phyloP scores from a whole-genome alignment of 2,888 invertebrate species.

The Diplazon laetatorius region DNA sequence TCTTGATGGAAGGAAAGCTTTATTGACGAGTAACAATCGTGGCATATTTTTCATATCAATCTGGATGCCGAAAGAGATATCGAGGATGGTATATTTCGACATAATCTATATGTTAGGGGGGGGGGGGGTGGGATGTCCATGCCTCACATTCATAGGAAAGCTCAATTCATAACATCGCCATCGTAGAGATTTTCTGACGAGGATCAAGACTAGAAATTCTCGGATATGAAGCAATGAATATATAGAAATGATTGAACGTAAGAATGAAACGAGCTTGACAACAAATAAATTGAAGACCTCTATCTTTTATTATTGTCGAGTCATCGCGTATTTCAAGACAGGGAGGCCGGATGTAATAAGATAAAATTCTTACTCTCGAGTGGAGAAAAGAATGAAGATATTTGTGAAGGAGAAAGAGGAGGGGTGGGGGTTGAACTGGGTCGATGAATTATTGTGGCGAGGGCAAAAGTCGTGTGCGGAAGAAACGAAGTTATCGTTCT shows the following conservation, averaged over 20 bases:
- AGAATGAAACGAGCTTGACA: too few relatives aligned
- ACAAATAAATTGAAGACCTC: too few relatives aligned
- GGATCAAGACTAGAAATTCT: too few relatives aligned
- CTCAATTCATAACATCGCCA: too few relatives aligned
- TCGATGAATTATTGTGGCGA: slow-evolving; percentile 63
- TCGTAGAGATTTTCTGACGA: too few relatives aligned
- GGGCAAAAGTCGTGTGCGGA: slow-evolving; percentile 25
- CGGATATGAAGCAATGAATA: too few relatives aligned
- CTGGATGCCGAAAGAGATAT: not conserved
- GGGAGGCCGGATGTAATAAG: slow-evolving; percentile 8
- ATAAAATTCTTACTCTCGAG: slow-evolving; percentile 9
- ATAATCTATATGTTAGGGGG: too few relatives aligned
- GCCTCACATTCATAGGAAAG: too few relatives aligned
- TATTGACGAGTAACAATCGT: not conserved
- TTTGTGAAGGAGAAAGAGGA: not conserved
- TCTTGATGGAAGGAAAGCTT: not conserved
- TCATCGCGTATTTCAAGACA: slow-evolving; percentile 3
- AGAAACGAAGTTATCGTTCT: slow-evolving; percentile 39
- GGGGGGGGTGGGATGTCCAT: too few relatives aligned
- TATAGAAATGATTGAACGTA: too few relatives aligned
- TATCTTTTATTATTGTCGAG: slow-evolving; percentile 5
- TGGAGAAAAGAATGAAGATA: slow-evolving; percentile 22
- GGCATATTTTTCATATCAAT: not conserved
- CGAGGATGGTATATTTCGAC: not conserved
- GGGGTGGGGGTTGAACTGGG: slow-evolving; percentile 49